Evolutionary conservation across 2,797 vertebrate species (phyloP).

Genomic region (Muscicapa striata): DNA sequence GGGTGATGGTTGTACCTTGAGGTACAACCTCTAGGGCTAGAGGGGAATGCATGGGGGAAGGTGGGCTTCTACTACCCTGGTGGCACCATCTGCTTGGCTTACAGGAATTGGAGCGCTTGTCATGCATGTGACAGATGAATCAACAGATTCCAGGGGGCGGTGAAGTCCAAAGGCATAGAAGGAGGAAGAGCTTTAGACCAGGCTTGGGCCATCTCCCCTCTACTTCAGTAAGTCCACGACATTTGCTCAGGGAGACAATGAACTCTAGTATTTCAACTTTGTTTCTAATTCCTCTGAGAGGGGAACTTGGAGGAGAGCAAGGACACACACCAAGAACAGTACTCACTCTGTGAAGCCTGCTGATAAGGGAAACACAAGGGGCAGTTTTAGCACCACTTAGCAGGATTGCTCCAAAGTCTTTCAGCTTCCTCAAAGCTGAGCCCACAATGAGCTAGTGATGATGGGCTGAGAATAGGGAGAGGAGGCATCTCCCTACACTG

Average conservation of each 20-base stretch:
- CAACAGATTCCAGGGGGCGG: neutral
- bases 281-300: neutral
- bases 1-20: neutral
- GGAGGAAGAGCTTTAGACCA: neutral
- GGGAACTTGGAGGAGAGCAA: neutral
- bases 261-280: neutral
- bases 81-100: neutral
- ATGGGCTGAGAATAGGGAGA: neutral
- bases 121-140: neutral
- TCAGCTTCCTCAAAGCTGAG: neutral
- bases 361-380: neutral
- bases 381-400: neutral
- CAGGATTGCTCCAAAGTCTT: neutral
- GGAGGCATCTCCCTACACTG: rapidly evolving
- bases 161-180: neutral
- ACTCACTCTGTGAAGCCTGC: neutral
- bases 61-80: neutral
- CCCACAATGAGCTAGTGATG: neutral
- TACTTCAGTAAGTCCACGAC: neutral
- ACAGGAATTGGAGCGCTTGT: neutral
- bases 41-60: neutral
- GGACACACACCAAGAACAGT: neutral
- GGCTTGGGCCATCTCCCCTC: neutral
- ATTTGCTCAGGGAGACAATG: neutral
- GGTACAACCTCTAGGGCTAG: neutral